These are phyloP conservation scores for Tonatia bakeri DNA, from an alignment of 2,113 vertebrate species.

Conservation along the genomic window DNA sequence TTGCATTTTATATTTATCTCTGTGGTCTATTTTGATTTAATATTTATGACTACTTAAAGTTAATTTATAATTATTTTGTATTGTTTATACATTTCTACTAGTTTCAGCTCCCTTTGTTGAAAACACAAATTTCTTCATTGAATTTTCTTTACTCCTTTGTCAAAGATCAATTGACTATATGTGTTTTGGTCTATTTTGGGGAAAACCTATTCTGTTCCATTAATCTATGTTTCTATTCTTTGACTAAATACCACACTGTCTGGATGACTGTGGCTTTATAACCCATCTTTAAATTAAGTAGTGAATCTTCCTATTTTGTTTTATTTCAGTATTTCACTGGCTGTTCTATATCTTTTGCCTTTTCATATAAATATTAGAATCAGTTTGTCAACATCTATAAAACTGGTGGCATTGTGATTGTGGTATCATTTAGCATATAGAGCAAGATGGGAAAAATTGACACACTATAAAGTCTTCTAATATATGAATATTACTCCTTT, in stretches of 20 bases:
- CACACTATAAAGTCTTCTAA: background rate
- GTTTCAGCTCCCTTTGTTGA: background rate
- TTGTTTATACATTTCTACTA: background rate
- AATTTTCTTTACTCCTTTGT: background rate
- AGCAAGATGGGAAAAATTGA: background rate
- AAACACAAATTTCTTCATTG: background rate
- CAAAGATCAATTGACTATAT: background rate
- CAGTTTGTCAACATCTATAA: background rate
- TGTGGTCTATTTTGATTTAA: background rate
- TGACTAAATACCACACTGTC: background rate
- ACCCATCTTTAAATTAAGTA: background rate
- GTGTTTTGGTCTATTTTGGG: background rate
- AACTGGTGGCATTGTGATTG: background rate
- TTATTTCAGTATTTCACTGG: background rate
- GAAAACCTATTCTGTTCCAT: background rate
- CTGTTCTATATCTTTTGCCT: background rate
- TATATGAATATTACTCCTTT: background rate
- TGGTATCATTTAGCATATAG: background rate
- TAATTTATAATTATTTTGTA: background rate
- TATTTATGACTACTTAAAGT: background rate
- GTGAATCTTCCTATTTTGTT: background rate
- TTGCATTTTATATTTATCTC: background rate
- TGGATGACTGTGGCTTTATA: background rate
- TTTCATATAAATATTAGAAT: background rate
- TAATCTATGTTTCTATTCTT: background rate